Conservation (phyloP, 2,113 vertebrate genomes). For the Xenus cinereus region DNA sequence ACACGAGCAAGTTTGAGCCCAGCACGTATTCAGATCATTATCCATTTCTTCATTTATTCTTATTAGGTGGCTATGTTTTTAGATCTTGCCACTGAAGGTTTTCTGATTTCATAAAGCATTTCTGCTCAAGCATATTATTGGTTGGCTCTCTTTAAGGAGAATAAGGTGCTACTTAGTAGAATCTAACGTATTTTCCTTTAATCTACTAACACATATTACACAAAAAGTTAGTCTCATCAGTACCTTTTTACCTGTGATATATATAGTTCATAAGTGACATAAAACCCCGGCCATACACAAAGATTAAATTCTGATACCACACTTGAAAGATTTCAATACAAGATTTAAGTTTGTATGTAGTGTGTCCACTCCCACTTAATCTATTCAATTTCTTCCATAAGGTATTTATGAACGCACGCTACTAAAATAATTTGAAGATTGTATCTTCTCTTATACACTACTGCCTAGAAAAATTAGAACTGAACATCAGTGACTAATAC, state of each 20-base stretch:
- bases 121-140: neutral
- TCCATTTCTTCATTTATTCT: neutral
- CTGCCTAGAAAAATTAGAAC: neutral
- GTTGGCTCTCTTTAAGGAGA: neutral
- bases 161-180: neutral
- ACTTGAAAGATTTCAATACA: neutral
- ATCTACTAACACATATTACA: neutral
- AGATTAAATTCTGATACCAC: neutral
- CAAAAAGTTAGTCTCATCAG: neutral
- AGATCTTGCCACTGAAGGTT: neutral
- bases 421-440: neutral
- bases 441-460: neutral
- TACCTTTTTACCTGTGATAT: neutral
- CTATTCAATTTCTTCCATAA: neutral
- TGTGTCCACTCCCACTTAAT: neutral
- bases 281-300: neutral
- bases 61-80: slow-evolving; percentile 4
- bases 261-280: neutral
- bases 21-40: neutral
- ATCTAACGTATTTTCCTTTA: neutral
- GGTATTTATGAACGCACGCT: neutral
- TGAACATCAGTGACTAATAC: neutral
- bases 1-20: neutral
- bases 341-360: neutral
- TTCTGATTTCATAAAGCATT: neutral